Evolutionary conservation across 2,888 invertebrate species (phyloP).

Genomic region (Helicoverpa assulta): DNA sequence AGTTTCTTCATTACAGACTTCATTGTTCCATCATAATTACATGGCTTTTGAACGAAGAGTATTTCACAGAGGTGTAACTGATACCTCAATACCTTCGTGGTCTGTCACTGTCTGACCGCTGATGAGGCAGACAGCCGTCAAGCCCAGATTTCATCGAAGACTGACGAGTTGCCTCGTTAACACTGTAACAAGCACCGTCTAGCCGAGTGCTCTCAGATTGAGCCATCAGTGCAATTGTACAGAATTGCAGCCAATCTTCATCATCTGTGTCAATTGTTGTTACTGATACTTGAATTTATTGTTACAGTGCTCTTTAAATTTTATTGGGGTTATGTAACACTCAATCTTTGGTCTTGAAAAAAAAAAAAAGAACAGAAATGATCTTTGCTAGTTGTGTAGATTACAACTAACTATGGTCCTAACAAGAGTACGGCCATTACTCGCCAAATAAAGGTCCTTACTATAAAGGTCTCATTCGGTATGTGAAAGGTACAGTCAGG

Average conservation of each 20-base stretch:
- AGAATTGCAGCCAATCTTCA: constrained; percentile 56
- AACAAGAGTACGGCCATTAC: not conserved
- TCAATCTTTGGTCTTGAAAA: constrained; percentile 5
- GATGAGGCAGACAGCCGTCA: constrained; percentile 59
- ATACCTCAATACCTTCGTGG: constrained; percentile 40
- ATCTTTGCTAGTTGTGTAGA: not conserved
- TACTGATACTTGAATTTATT: constrained; percentile 56
- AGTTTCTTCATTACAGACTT: constrained; percentile 10
- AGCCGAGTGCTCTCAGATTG: constrained; percentile 34
- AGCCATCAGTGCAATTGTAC: constrained; percentile 55
- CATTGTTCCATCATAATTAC: not conserved
- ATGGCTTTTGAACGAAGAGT: constrained; percentile 10
- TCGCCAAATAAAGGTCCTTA: not conserved
- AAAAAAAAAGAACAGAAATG: not conserved
- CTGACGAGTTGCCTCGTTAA: constrained; percentile 42
- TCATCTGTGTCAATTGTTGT: constrained; percentile 56
- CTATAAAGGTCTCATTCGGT: constrained; percentile 14
- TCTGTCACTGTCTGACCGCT: constrained; percentile 39
- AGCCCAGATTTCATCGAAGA: constrained; percentile 58
- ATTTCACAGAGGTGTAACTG: constrained; percentile 47
- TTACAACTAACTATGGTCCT: too few species aligned
- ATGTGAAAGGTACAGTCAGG: constrained; percentile 34
- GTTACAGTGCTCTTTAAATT: constrained; percentile 49
- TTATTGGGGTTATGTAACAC: constrained; percentile 38
- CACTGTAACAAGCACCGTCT: constrained; percentile 38